These are phyloP conservation scores for Astreopora myriophthalma DNA, from an alignment of 64 coral and sea anemone species.

Conservation along the genomic window DNA sequence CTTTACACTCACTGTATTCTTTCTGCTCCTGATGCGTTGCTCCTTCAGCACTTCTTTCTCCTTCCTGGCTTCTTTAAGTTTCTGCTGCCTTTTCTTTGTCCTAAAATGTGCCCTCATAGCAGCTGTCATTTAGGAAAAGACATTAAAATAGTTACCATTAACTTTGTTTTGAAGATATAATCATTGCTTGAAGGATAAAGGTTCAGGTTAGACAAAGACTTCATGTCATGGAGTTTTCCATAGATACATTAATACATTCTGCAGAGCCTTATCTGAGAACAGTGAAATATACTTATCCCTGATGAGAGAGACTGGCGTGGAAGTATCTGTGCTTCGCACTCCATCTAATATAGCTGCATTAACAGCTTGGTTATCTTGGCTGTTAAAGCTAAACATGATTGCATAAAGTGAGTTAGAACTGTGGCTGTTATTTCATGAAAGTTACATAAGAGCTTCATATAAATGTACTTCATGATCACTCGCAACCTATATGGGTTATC, in stretches of 20 bases:
- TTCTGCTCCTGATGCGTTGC: neutral
- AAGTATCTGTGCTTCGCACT: slow-evolving; percentile 22
- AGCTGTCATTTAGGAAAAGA: slow-evolving; percentile 24
- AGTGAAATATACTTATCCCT: neutral
- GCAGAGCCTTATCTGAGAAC: neutral
- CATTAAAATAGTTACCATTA: neutral
- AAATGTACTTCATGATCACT: too few relatives aligned
- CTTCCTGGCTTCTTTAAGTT: slow-evolving; percentile 22
- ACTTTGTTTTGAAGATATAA: neutral
- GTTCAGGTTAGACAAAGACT: neutral
- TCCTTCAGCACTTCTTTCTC: slow-evolving; percentile 26
- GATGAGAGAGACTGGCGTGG: neutral
- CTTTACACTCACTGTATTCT: neutral
- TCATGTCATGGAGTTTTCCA: neutral
- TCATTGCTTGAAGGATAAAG: neutral
- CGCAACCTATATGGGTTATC: neutral
- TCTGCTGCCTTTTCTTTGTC: slow-evolving; percentile 14
- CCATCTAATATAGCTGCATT: neutral
- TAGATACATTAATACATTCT: neutral
- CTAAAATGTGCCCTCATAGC: slow-evolving; percentile 6
- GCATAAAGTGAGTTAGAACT: neutral
- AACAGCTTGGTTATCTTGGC: too few relatives aligned
- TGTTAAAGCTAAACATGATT: neutral
- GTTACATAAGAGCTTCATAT: too few relatives aligned
- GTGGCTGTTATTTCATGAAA: neutral